Evolutionary conservation across 1,140 invertebrate genomes (phyloP).

Genomic region (Archivesica marissinica): DNA sequence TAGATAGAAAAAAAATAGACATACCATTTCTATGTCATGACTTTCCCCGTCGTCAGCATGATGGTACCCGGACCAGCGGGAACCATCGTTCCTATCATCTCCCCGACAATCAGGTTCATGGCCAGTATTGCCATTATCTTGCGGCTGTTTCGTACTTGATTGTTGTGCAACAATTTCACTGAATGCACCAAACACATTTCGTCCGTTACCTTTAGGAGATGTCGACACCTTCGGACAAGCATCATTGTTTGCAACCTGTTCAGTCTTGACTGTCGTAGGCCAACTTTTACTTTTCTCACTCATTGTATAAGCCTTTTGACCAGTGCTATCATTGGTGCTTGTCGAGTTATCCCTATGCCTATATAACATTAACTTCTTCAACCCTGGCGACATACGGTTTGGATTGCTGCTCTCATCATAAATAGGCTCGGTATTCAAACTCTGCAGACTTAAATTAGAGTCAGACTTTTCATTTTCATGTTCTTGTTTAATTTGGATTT

Average conservation of each 20-base stretch:
- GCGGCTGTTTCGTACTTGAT: neutral
- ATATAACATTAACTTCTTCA: slow-evolving; percentile 43
- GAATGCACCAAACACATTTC: slow-evolving; percentile 58
- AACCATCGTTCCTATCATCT: neutral
- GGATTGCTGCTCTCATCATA: slow-evolving; percentile 50
- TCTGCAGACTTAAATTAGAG: slow-evolving; percentile 13
- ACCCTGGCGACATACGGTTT: slow-evolving; percentile 43
- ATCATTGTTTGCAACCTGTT: neutral
- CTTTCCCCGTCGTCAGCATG: neutral
- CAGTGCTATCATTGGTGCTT: neutral
- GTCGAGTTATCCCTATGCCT: slow-evolving; percentile 21
- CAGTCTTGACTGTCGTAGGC: neutral
- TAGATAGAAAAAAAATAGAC: too few relatives aligned
- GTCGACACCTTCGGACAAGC: neutral
- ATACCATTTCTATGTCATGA: too few relatives aligned
- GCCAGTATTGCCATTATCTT: neutral
- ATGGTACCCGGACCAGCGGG: slow-evolving; percentile 3
- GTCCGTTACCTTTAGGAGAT: slow-evolving; percentile 16
- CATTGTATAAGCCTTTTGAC: neutral
- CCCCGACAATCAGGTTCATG: neutral
- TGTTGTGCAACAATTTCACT: slow-evolving; percentile 48
- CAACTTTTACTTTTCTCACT: neutral
- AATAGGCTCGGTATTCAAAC: neutral
- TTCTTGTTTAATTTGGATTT: neutral
- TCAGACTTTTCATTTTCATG: slow-evolving; percentile 26